Percentiles rank a stretch among this genome's conserved stretches.
phyloP scores from a whole-genome alignment of 1,140 invertebrate species.

The Octopus sinensis region DNA sequence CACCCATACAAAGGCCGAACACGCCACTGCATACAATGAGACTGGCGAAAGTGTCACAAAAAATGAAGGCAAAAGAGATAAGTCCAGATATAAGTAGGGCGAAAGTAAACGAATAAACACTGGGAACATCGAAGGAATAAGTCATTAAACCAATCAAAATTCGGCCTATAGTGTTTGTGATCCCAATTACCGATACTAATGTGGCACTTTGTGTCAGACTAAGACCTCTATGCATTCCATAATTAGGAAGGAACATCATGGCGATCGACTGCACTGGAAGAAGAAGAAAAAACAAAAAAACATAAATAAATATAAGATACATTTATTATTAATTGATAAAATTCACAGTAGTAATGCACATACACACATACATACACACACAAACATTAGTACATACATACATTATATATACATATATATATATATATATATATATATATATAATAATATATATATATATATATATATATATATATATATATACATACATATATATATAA shows the following conservation, averaged over 20 bases:
- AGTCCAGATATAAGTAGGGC: conserved; percentile 35
- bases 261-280: conserved; percentile 42
- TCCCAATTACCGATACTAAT: conserved; percentile 46
- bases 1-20: conserved; percentile 51
- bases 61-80: conserved; percentile 35
- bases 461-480: no score
- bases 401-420: no score
- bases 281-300: conserved; percentile 9
- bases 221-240: conserved; percentile 37
- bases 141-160: conserved; percentile 40
- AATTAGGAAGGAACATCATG: conserved; percentile 46
- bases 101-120: conserved; percentile 34
- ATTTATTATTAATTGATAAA: no score
- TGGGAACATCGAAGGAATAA: conserved; percentile 35
- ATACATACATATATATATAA: no score
- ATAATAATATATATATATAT: no score
- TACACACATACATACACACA: no score
- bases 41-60: conserved; percentile 30
- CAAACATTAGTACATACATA: no score
- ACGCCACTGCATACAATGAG: conserved; percentile 27
- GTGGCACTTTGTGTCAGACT: conserved; percentile 27
- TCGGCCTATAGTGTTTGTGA: conserved; percentile 41
- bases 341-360: no score
- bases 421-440: no score
- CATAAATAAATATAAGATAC: not conserved